Evolutionary conservation across 2,797 vertebrate species (phyloP).

Genomic region (Selene dorsalis): DNA sequence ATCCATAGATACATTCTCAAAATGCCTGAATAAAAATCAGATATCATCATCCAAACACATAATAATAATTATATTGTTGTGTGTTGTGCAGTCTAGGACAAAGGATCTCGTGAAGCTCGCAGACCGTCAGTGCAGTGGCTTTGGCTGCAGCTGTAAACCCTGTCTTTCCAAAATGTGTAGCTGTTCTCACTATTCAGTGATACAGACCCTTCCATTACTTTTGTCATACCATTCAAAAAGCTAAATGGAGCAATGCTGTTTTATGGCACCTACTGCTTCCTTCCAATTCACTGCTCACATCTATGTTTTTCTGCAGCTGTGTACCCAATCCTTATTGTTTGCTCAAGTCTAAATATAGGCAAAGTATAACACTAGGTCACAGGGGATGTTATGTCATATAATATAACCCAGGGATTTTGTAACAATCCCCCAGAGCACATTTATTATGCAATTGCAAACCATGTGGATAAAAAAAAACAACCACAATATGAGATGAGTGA

Average conservation of each 20-base stretch:
- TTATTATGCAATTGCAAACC: conserved; percentile 10
- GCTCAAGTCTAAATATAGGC: conserved; percentile 11
- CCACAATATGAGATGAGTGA: neutral
- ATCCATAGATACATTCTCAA: too few species aligned
- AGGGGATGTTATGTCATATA: conserved; percentile 26
- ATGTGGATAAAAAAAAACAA: conserved; percentile 13
- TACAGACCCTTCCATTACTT: neutral
- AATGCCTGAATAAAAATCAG: neutral
- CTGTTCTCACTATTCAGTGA: neutral
- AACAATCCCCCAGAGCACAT: conserved; percentile 12
- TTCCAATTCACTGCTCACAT: neutral
- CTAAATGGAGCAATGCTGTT: conserved; percentile 11
- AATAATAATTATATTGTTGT: too few species aligned
- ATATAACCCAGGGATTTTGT: conserved; percentile 20
- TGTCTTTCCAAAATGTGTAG: neutral
- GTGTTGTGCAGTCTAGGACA: too few species aligned
- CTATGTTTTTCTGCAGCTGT: conserved; percentile 1
- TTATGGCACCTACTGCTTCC: neutral
- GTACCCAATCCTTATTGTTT: conserved; percentile 9
- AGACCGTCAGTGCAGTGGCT: too few species aligned
- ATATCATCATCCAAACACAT: neutral
- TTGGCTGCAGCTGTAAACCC: neutral
- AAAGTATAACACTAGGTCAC: conserved; percentile 12
- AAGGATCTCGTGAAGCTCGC: too few species aligned
- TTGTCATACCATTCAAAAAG: neutral